Percentiles rank a stretch among this genome's conserved stretches.
Evolutionary conservation across 2,113 vertebrate species (phyloP).

Genomic region (Argyrosomus japonicus): DNA sequence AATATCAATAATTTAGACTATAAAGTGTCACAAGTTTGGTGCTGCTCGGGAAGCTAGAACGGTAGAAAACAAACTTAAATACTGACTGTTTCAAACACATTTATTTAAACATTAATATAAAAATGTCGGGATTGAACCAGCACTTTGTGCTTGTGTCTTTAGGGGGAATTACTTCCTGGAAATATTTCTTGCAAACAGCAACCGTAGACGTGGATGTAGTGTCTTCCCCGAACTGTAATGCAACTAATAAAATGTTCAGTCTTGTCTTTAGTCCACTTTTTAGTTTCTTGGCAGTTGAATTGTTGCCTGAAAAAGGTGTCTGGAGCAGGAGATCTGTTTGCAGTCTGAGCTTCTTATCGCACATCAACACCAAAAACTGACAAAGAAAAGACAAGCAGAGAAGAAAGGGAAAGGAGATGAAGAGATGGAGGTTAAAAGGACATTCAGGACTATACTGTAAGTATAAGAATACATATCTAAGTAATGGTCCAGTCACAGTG

Average conservation of each 20-base stretch:
- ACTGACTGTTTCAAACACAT: too few relatives aligned
- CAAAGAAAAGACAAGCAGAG: not conserved
- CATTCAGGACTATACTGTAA: not conserved
- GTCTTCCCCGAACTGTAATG: not conserved
- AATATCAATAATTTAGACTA: too few relatives aligned
- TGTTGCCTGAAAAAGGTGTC: not conserved
- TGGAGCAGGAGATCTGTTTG: constrained; percentile 2
- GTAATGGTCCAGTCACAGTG: not conserved
- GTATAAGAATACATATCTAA: not conserved
- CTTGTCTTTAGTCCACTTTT: not conserved
- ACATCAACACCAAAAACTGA: constrained; percentile 18
- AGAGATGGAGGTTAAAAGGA: not conserved
- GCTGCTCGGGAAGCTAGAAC: too few relatives aligned
- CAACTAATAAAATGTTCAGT: not conserved
- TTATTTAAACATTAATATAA: too few relatives aligned
- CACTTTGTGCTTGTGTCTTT: too few relatives aligned
- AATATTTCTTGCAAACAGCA: not conserved
- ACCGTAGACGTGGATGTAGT: not conserved
- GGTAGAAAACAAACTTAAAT: too few relatives aligned
- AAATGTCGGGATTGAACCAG: too few relatives aligned
- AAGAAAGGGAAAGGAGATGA: not conserved
- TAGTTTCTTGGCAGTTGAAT: not conserved
- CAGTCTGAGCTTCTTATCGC: constrained; percentile 38
- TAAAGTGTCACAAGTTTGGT: too few relatives aligned
- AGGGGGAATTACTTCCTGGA: not conserved